Conservation (phyloP, 2,113 vertebrate species). For the Cottus gobio region DNA sequence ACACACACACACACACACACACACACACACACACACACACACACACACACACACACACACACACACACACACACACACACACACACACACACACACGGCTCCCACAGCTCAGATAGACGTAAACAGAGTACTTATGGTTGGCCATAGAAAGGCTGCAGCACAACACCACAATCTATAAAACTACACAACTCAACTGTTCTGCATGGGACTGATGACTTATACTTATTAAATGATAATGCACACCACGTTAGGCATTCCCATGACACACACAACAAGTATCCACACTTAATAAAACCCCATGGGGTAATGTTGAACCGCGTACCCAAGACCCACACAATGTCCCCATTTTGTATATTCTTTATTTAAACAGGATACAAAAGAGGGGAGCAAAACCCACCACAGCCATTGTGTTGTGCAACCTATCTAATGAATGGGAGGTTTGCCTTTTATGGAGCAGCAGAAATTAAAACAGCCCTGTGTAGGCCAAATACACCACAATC, state of each 20-base stretch:
- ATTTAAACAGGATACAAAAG: conserved; percentile 44
- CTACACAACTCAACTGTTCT: conserved; percentile 21
- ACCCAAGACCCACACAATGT: conserved; percentile 37
- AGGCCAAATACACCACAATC: conserved; percentile 54
- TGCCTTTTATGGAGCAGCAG: conserved; percentile 51
- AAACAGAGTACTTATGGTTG: conserved; percentile 66
- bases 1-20: conserved; percentile 17
- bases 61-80: too few species aligned
- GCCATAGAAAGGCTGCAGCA: conserved; percentile 38
- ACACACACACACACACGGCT: not conserved
- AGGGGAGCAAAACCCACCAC: conserved; percentile 29
- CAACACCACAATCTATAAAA: conserved; percentile 49
- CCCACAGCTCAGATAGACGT: conserved; percentile 57
- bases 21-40: conserved; percentile 18
- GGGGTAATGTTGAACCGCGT: conserved; percentile 42
- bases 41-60: conserved; percentile 6
- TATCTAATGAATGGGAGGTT: conserved; percentile 67
- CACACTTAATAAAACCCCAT: conserved; percentile 37
- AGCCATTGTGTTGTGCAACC: conserved; percentile 56
- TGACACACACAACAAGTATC: conserved; percentile 38
- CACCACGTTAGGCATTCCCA: conserved; percentile 30
- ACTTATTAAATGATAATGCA: conserved; percentile 45
- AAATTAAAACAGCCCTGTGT: conserved; percentile 48
- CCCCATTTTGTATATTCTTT: conserved; percentile 31
- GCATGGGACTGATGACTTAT: conserved; percentile 38